phyloP scores from a whole-genome alignment of 2,113 vertebrate species.

The Zootoca vivipara region DNA sequence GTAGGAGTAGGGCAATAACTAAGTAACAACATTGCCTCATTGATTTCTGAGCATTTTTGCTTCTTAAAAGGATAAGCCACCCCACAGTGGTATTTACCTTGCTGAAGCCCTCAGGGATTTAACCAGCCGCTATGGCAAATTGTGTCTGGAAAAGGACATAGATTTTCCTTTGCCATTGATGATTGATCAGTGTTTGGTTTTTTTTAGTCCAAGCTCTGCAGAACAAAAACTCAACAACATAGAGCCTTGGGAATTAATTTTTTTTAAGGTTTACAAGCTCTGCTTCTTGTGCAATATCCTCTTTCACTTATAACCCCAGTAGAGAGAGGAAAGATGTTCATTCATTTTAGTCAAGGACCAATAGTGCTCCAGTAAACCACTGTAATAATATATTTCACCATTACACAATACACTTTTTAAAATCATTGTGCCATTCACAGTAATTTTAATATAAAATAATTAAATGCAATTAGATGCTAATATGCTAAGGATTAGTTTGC shows the following conservation, averaged over 20 bases:
- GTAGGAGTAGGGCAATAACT: background rate
- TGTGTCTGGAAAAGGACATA: conserved; percentile 34
- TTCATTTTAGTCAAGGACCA: conserved; percentile 65
- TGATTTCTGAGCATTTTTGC: background rate
- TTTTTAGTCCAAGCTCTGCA: background rate
- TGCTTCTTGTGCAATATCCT: conserved; percentile 28
- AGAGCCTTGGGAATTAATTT: conserved; percentile 43
- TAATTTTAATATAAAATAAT: conserved; percentile 77
- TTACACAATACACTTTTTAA: conserved; percentile 66
- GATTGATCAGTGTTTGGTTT: conserved; percentile 8
- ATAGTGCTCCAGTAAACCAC: conserved; percentile 60
- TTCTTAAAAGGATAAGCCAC: background rate
- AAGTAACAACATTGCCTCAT: background rate
- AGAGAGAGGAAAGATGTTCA: conserved; percentile 59
- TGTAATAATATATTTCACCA: conserved; percentile 73
- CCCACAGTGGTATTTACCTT: background rate
- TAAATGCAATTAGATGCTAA: conserved; percentile 74
- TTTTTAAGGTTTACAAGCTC: conserved; percentile 55
- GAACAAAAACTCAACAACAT: conserved; percentile 22
- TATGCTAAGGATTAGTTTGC: conserved; percentile 69
- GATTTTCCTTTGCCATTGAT: conserved; percentile 31
- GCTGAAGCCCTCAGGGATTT: conserved; percentile 3
- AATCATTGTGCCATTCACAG: conserved; percentile 65
- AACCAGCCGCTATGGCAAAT: conserved; percentile 11
- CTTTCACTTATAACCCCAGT: conserved; percentile 14